Evolutionary conservation across 2,797 vertebrate species (phyloP).

Genomic region (Peromyscus melanophrys): DNA sequence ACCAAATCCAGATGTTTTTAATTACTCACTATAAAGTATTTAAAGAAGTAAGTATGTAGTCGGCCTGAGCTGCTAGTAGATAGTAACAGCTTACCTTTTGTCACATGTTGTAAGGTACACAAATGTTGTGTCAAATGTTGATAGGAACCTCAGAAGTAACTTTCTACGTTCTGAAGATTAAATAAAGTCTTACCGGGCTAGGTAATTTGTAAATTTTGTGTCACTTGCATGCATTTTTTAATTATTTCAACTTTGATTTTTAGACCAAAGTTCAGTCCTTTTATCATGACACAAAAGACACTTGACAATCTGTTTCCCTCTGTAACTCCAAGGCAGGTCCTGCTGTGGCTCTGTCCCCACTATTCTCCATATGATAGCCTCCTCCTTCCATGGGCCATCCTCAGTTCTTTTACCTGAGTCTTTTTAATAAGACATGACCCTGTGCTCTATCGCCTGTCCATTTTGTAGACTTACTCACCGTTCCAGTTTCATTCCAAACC

Average conservation of each 20-base stretch:
- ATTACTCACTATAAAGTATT: neutral
- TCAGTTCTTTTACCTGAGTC: neutral
- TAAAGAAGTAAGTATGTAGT: neutral
- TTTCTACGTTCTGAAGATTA: neutral
- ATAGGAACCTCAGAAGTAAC: neutral
- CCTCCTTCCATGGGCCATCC: neutral
- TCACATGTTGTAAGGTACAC: neutral
- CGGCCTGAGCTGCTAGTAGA: neutral
- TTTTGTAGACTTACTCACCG: neutral
- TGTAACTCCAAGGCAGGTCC: neutral
- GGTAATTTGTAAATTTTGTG: neutral
- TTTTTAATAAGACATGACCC: neutral
- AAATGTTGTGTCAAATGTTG: neutral
- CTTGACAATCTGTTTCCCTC: neutral
- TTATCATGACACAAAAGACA: neutral
- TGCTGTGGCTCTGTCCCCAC: fast-evolving
- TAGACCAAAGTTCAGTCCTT: neutral
- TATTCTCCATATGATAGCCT: neutral
- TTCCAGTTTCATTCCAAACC: neutral
- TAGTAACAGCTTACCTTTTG: neutral
- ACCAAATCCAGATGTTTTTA: conserved; percentile 2
- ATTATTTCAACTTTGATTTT: neutral
- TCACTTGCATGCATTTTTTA: neutral
- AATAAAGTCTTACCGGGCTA: neutral
- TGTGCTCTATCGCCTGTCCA: neutral